Evolutionary conservation across 2,797 vertebrate species (phyloP).

Genomic region (Neosilurus mollespiculum): DNA sequence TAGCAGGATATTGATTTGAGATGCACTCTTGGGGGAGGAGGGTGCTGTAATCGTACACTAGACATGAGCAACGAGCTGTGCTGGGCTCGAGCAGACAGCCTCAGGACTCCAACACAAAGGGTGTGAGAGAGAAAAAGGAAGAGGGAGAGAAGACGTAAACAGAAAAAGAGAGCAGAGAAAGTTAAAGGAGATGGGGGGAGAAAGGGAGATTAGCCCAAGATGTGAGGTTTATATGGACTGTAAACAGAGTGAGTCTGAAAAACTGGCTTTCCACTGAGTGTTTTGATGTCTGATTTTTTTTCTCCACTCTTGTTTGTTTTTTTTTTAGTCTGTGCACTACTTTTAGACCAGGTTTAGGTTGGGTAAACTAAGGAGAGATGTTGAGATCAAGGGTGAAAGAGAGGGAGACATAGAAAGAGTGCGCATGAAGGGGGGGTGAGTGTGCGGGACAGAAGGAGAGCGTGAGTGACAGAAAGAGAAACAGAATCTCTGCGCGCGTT

Average conservation of each 20-base stretch:
- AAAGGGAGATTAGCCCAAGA: conserved; percentile 36
- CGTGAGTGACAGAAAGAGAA: conserved; percentile 61
- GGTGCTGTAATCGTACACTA: conserved; percentile 83
- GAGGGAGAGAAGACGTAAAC: conserved; percentile 41
- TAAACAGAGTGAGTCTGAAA: conserved; percentile 29
- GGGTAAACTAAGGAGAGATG: conserved; percentile 42
- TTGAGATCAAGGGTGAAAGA: conserved; percentile 38
- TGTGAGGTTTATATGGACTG: conserved; percentile 31
- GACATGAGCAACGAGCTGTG: conserved; percentile 70
- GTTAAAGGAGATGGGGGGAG: conserved; percentile 45
- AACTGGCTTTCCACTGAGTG: conserved; percentile 23
- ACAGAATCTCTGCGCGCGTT: conserved; percentile 56
- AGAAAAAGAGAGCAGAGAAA: conserved; percentile 45
- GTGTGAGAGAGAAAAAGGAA: conserved; percentile 39
- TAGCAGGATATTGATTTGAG: conserved; percentile 91
- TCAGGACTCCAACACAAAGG: conserved; percentile 48
- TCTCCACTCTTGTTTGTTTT: conserved; percentile 19
- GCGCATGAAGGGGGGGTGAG: conserved; percentile 30
- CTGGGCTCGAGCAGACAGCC: conserved; percentile 65
- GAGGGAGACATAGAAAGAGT: conserved; percentile 22
- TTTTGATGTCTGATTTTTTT: conserved; percentile 24
- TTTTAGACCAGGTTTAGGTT: conserved; percentile 34
- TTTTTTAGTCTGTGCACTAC: conserved; percentile 20
- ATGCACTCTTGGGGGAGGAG: conserved; percentile 71
- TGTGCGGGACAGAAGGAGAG: conserved; percentile 40